Conservation (phyloP, 2,797 vertebrate species). For the Platalea minor region DNA sequence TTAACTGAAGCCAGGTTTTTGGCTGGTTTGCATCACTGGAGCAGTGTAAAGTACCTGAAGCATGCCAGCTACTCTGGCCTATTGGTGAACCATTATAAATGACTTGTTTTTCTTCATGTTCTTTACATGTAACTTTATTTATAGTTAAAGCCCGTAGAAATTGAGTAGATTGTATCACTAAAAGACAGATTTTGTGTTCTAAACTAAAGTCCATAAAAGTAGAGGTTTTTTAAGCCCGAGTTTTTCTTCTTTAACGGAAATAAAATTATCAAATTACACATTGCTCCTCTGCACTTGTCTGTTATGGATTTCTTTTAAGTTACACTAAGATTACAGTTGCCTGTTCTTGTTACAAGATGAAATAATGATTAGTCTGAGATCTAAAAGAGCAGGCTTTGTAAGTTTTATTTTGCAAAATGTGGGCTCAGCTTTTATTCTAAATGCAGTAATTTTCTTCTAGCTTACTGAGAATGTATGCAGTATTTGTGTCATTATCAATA, state of each 20-base stretch:
- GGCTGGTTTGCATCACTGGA: constrained; percentile 43
- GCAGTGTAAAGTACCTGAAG: constrained; percentile 43
- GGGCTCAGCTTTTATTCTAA: background rate
- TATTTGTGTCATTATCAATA: background rate
- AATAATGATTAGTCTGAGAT: background rate
- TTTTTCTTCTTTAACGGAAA: background rate
- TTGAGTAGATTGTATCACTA: background rate
- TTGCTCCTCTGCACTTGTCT: background rate
- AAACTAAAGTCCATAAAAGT: background rate
- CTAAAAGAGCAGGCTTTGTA: background rate
- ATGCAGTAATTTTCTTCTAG: background rate
- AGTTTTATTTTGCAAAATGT: background rate
- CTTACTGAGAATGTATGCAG: background rate
- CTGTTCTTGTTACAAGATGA: background rate
- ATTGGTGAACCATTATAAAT: constrained; percentile 51
- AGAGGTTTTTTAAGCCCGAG: background rate
- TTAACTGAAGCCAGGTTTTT: constrained; percentile 36
- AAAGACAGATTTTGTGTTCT: background rate
- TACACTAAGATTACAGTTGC: background rate
- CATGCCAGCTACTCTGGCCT: constrained; percentile 48
- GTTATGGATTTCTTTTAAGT: background rate
- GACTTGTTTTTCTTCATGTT: constrained; percentile 49
- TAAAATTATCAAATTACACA: background rate
- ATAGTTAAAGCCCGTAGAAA: background rate
- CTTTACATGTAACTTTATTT: constrained; percentile 7